phyloP scores from a whole-genome alignment of 53 echinoderm and acorn worm genomes.

The Echinometra lucunter region DNA sequence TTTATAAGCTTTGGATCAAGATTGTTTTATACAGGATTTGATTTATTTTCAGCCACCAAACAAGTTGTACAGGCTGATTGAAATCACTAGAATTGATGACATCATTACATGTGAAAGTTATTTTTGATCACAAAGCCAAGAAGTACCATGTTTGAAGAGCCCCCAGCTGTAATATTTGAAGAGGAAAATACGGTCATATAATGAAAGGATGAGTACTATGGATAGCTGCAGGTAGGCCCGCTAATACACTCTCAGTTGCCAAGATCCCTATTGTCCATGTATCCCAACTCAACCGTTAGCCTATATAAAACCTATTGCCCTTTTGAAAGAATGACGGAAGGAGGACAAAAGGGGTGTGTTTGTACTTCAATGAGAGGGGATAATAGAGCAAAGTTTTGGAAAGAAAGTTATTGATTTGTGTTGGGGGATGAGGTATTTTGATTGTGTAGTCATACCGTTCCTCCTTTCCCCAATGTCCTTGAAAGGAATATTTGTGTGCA shows the following conservation, averaged over 20 bases:
- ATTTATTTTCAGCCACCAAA: too few species aligned
- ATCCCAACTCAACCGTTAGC: not conserved
- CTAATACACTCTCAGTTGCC: not conserved
- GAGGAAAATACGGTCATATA: not conserved
- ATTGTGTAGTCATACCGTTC: not conserved
- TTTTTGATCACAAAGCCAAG: not conserved
- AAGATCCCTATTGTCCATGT: not conserved
- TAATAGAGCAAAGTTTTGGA: not conserved
- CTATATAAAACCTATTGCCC: constrained; percentile 14
- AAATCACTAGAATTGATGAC: not conserved
- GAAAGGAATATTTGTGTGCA: not conserved
- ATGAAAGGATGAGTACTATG: not conserved
- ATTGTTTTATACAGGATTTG: too few species aligned
- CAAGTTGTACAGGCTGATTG: not conserved
- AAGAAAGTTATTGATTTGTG: constrained; percentile 55
- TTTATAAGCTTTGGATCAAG: too few species aligned
- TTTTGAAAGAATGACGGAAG: too few species aligned
- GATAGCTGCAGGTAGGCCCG: not conserved
- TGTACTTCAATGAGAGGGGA: not conserved
- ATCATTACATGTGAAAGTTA: not conserved
- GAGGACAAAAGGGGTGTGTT: constrained; percentile 52
- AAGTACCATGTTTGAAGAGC: not conserved
- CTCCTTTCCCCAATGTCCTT: constrained; percentile 15
- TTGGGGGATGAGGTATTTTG: not conserved
- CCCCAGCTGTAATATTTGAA: constrained; percentile 19